Conservation (phyloP, 2,888 invertebrate genomes). For the Muscina levida region DNA sequence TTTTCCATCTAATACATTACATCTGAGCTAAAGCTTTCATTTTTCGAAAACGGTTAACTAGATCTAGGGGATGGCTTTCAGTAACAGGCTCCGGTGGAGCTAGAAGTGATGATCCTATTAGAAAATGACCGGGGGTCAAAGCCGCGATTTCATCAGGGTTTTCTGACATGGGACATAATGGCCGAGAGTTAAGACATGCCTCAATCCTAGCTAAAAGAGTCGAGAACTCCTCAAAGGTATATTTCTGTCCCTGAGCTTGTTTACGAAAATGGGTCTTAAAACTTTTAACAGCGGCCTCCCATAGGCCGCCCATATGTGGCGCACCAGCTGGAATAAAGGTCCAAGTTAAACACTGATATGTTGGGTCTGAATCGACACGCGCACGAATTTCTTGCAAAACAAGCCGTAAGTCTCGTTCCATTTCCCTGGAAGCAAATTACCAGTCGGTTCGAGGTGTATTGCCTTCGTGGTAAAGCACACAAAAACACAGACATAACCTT, state of each 20-base stretch:
- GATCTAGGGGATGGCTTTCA: background rate
- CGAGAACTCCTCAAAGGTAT: constrained; percentile 22
- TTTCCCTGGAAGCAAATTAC: constrained; percentile 13
- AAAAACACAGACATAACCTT: constrained; percentile 27
- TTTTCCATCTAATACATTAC: constrained; percentile 58
- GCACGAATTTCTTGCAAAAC: background rate
- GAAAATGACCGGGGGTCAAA: constrained; percentile 38
- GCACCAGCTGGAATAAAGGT: background rate
- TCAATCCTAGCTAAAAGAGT: constrained; percentile 25
- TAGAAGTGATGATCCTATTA: constrained; percentile 24
- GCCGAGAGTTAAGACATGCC: constrained; percentile 26
- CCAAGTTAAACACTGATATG: background rate
- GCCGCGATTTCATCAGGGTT: constrained; percentile 8
- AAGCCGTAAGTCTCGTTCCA: background rate
- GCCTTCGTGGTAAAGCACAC: constrained; percentile 29
- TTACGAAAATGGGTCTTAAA: too few species aligned
- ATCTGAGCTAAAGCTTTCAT: constrained; percentile 43
- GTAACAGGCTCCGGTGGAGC: background rate
- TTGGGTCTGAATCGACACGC: background rate
- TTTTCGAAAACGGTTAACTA: background rate
- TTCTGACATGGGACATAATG: background rate
- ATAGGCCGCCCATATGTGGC: too few species aligned
- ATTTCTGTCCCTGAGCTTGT: too few species aligned
- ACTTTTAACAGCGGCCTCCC: too few species aligned
- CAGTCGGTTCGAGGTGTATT: background rate